Conservation (phyloP, 2,888 invertebrate species). For the Charanyca ferruginea region DNA sequence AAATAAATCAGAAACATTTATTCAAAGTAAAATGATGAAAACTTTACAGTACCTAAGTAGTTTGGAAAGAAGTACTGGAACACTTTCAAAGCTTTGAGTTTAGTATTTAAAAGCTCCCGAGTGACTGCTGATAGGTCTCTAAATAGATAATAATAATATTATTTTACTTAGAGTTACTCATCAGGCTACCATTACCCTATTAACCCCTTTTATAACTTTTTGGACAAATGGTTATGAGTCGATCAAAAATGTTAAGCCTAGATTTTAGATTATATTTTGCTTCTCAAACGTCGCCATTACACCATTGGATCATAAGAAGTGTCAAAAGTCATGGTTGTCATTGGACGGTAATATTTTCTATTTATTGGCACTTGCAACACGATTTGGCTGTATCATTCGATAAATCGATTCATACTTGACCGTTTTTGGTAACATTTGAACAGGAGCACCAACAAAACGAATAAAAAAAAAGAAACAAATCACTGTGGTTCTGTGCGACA, state of each 20-base stretch:
- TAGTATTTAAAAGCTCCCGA: constrained; percentile 36
- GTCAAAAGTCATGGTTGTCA: too few species aligned
- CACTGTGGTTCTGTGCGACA: too few species aligned
- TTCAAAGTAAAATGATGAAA: constrained; percentile 41
- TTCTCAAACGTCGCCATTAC: too few species aligned
- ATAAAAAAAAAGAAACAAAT: too few species aligned
- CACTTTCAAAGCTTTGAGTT: constrained; percentile 28
- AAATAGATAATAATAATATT: constrained; percentile 35
- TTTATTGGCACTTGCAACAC: too few species aligned
- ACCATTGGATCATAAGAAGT: too few species aligned
- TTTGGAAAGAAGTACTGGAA: constrained; percentile 33
- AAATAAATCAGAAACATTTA: constrained; percentile 27
- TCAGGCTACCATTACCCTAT: constrained; percentile 31
- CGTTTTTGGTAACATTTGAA: too few species aligned
- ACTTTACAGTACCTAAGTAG: constrained; percentile 29
- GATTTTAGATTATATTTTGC: background rate
- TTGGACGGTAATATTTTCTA: too few species aligned
- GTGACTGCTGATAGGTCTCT: constrained; percentile 23
- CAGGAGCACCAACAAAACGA: too few species aligned
- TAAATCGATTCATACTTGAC: too few species aligned
- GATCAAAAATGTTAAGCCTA: background rate
- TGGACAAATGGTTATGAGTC: constrained; percentile 18
- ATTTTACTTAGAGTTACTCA: constrained; percentile 34
- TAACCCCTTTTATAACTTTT: constrained; percentile 47
- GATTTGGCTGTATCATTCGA: too few species aligned